Base-by-base conservation (phyloP, 2,113 vertebrate genomes). In the Aplodontia rufa region DNA sequence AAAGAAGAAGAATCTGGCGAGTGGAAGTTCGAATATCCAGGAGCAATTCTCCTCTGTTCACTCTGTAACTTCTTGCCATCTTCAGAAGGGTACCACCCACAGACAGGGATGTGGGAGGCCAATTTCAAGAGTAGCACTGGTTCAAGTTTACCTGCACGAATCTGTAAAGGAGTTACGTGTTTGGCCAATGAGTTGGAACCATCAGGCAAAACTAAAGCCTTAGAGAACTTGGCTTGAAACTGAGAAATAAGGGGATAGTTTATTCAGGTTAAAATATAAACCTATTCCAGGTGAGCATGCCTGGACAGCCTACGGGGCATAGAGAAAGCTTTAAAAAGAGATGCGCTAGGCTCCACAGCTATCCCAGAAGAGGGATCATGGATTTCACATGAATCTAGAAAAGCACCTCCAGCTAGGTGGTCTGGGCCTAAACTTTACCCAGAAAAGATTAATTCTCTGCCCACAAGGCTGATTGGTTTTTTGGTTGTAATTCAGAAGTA, bases 221-320 rank as follows among this genome's bases (percentile, higher is more conserved):
- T 60, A 66, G 53, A 60, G 68, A 84, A 72, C 24, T 55, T 80
- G 89, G 91, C 76, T 88, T 22, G 62, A 81, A 40, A 68, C 53
- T 88, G 42, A 92, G 60, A 78, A 84, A 88, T 71, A 85, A 81
- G 53, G 47, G 66, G 6, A 87, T 66, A 90, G 89, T 80, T 72
- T 26, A 37, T 60, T 92, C 3, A 0, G 71, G 51, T 87, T 58
- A 92, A 42, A 87, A 53, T 7, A 72, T 30, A 49, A 95, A 68
- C 5, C 20, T 55, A n/a, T 49, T 92, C 86, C 55, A 88, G 42
- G 32, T 35, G 19, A 94, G 49, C 30, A 0, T 35, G 86, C 71
- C 60, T 76, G 42, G 81, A 87, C 78, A 89, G 86, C 17, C 28
- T 58, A 8, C 14, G 14, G n/a, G 47, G 53, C 66, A 32, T 0